Percentiles rank a stretch among this genome's conserved stretches.
These are phyloP conservation scores for Lepilemur ruficaudatus DNA, from an alignment of 2,797 vertebrate genomes.

Conservation along the genomic window DNA sequence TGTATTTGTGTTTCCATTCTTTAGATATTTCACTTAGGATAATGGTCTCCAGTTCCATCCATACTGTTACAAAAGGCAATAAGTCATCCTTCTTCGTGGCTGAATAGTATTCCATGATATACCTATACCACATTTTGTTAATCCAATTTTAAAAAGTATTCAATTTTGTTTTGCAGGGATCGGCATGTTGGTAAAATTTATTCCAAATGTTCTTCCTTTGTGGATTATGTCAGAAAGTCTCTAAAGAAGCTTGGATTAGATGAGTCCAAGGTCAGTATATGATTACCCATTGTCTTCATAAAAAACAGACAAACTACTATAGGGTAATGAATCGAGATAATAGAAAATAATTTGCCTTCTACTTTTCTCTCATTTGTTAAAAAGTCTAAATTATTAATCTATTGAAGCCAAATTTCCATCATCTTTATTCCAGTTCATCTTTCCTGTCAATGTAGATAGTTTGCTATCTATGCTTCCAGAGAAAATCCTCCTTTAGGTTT, in stretches of 20 bases:
- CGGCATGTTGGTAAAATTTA: conserved; percentile 95
- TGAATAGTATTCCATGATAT: too few relatives aligned
- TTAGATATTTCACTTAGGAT: too few relatives aligned
- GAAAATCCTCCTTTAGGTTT: neutral
- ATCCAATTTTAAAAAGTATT: neutral
- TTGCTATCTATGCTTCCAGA: neutral
- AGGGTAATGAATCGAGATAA: neutral
- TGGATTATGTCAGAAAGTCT: conserved; percentile 94
- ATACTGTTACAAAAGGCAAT: too few relatives aligned
- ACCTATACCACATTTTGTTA: too few relatives aligned
- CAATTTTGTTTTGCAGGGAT: conserved; percentile 84
- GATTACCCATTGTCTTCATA: neutral
- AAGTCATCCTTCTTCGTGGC: too few relatives aligned
- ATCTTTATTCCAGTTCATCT: neutral
- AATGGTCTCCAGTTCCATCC: too few relatives aligned
- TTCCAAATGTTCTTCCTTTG: conserved; percentile 93
- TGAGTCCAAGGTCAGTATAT: conserved; percentile 90
- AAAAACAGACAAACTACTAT: neutral
- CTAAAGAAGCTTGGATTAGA: conserved; percentile 93
- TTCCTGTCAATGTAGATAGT: neutral
- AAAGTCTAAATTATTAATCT: neutral
- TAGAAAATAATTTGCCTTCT: conserved; percentile 26
- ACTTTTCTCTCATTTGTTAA: neutral
- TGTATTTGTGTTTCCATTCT: too few relatives aligned
- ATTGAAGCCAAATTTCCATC: neutral